Percentiles rank a stretch among this genome's conserved stretches.
These are phyloP conservation scores for Rhabdomys pumilio DNA, from an alignment of 2,797 vertebrate genomes.

Conservation along the genomic window DNA sequence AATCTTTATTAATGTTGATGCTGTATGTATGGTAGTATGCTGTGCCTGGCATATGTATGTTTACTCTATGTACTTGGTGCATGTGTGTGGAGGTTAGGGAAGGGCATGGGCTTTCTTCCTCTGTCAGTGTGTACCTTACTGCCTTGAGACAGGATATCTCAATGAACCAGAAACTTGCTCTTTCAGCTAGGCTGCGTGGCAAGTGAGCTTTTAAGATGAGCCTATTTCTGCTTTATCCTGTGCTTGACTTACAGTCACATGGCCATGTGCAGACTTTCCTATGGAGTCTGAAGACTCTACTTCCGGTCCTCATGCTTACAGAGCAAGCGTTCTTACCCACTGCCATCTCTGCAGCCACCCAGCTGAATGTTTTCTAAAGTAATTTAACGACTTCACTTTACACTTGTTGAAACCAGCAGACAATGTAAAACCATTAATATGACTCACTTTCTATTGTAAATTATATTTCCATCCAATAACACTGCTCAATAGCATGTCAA, in stretches of 20 bases:
- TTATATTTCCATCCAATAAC: neutral
- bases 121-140: no score
- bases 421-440: neutral
- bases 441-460: neutral
- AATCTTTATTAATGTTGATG: neutral
- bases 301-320: neutral
- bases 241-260: neutral
- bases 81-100: neutral
- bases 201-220: neutral
- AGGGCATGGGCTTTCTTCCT: neutral
- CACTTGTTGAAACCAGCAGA: neutral
- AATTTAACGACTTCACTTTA: neutral
- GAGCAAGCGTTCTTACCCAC: neutral
- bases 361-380: neutral
- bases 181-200: neutral
- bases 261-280: neutral
- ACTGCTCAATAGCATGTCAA: neutral
- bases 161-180: neutral
- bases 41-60: neutral
- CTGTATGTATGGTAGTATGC: neutral
- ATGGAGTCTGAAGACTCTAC: neutral
- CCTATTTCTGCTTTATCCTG: neutral
- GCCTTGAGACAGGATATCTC: neutral
- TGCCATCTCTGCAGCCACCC: neutral
- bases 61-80: no score